Evolutionary conservation across 2,113 vertebrate species (phyloP).

Genomic region (Blennius ocellaris): DNA sequence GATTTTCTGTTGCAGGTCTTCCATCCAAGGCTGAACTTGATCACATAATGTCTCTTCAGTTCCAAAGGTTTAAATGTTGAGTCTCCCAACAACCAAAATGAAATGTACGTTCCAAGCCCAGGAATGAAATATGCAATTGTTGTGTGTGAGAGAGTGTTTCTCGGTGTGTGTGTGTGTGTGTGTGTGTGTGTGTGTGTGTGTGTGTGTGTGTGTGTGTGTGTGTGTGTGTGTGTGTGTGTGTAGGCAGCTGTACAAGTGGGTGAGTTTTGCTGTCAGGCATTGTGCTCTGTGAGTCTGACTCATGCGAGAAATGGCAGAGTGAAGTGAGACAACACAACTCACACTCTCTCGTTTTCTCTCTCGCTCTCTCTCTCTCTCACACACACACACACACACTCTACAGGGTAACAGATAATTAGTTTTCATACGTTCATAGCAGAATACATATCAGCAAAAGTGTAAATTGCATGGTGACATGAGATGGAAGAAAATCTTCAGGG

Average conservation of each 20-base stretch:
- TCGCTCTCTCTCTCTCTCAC: not conserved
- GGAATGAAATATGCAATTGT: conserved; percentile 36
- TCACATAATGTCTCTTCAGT: no score
- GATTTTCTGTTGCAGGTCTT: not conserved
- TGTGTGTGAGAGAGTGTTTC: conserved; percentile 19
- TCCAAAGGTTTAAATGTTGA: no score
- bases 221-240: conserved; percentile 53
- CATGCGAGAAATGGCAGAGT: conserved; percentile 65
- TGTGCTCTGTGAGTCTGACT: conserved; percentile 73
- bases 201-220: conserved; percentile 14
- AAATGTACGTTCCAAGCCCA: no score
- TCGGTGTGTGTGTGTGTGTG: conserved; percentile 14
- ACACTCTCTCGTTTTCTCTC: conserved; percentile 27
- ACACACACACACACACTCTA: conserved; percentile 18
- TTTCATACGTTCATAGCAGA: conserved; percentile 17
- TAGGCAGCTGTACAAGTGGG: conserved; percentile 77
- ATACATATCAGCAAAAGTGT: conserved; percentile 9
- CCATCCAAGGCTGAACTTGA: not conserved
- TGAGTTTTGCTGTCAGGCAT: conserved; percentile 77
- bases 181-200: conserved; percentile 12
- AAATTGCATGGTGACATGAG: conserved; percentile 23
- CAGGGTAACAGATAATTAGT: conserved; percentile 45
- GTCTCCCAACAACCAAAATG: no score
- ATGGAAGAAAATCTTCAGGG: not conserved
- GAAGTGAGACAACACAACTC: conserved; percentile 64